These are phyloP conservation scores for Orycteropus afer DNA, from an alignment of 2,113 vertebrate genomes.

Conservation along the genomic window DNA sequence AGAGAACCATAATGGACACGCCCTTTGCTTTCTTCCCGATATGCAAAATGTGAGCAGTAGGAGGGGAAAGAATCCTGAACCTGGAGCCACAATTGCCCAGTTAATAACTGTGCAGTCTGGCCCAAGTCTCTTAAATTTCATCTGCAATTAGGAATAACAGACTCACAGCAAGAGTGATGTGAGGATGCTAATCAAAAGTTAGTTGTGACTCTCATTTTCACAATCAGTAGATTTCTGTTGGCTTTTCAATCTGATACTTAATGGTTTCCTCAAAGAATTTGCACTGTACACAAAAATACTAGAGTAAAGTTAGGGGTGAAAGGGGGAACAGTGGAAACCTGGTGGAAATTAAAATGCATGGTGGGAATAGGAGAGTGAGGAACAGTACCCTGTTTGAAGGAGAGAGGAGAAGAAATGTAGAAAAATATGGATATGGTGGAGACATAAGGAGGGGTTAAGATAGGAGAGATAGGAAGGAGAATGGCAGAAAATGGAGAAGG, in stretches of 20 bases:
- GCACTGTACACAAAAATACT: neutral
- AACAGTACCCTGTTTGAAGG: neutral
- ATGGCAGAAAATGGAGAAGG: neutral
- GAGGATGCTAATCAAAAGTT: neutral
- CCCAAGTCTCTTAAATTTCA: neutral
- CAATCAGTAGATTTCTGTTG: neutral
- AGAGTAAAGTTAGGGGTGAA: neutral
- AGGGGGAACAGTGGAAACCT: neutral
- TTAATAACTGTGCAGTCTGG: neutral
- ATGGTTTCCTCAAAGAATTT: neutral
- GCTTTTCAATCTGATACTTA: neutral
- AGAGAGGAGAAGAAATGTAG: neutral
- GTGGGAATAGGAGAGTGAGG: neutral
- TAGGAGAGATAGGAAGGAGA: neutral
- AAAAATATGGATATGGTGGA: neutral
- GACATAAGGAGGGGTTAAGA: neutral
- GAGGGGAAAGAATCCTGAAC: neutral
- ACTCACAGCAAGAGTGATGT: neutral
- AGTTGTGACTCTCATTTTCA: neutral
- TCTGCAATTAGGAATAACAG: neutral
- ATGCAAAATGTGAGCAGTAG: neutral
- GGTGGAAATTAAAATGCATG: neutral
- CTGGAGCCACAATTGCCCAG: neutral
- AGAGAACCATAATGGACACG: neutral
- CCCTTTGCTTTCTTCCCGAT: conserved; percentile 4